Conservation (phyloP, 2,797 vertebrate genomes). For the Synaphobranchus kaupii region DNA sequence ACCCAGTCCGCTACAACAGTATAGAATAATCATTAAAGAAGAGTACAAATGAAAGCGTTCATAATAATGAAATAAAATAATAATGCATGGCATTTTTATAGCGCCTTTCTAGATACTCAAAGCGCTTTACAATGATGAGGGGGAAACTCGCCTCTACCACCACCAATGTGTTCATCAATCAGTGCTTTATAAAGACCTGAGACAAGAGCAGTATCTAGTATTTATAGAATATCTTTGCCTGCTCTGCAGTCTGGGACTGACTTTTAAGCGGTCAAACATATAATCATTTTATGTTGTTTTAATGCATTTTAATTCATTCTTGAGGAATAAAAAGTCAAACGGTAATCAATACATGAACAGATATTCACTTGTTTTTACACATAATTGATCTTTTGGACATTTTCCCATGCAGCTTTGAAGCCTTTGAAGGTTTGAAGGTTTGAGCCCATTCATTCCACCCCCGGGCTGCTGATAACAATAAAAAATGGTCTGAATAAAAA, state of each 20-base stretch:
- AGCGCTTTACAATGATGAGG: too few relatives aligned
- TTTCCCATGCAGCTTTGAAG: background rate
- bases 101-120: too few relatives aligned
- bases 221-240: background rate
- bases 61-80: too few relatives aligned
- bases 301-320: background rate
- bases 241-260: background rate
- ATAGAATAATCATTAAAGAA: background rate
- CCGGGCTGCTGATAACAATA: background rate
- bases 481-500: background rate
- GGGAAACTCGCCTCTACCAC: too few relatives aligned
- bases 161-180: background rate
- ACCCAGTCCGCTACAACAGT: background rate
- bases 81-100: too few relatives aligned
- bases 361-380: background rate
- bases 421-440: background rate
- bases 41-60: background rate
- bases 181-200: background rate
- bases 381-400: background rate
- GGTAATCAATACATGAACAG: background rate
- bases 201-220: background rate
- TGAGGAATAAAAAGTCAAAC: background rate
- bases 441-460: background rate
- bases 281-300: background rate
- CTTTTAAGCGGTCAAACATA: background rate